phyloP scores from a whole-genome alignment of 2,888 invertebrate species.

The Chironomus tentans region DNA sequence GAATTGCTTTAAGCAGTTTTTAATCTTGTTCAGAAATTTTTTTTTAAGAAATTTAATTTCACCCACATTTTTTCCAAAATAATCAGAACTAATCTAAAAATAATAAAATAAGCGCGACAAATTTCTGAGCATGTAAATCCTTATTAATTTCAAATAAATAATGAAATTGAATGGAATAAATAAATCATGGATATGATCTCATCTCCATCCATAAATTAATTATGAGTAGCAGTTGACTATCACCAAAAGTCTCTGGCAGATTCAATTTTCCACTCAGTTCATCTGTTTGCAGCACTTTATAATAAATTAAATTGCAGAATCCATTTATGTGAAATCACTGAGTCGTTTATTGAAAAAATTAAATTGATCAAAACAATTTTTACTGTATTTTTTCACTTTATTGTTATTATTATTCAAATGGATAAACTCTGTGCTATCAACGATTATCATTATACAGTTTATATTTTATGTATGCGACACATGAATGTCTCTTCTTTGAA shows the following conservation, averaged over 20 bases:
- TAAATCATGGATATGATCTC: too few relatives aligned
- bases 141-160: too few relatives aligned
- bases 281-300: slow-evolving; percentile 16
- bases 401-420: slow-evolving; percentile 8
- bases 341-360: slow-evolving; percentile 11
- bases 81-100: too few relatives aligned
- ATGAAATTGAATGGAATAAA: too few relatives aligned
- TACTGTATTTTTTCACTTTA: slow-evolving; percentile 6
- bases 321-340: background rate
- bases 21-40: background rate
- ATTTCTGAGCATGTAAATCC: too few relatives aligned
- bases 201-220: too few relatives aligned
- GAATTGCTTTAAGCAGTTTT: background rate
- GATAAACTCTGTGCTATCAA: background rate
- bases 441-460: too few relatives aligned
- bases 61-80: too few relatives aligned
- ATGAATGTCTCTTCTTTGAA: background rate
- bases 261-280: background rate
- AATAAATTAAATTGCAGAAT: background rate
- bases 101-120: too few relatives aligned
- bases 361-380: background rate
- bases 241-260: too few relatives aligned
- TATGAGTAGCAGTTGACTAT: too few relatives aligned
- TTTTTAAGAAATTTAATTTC: background rate
- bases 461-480: background rate